Base-by-base conservation (phyloP, 2,888 invertebrate genomes). In the Crematogaster levior region DNA sequence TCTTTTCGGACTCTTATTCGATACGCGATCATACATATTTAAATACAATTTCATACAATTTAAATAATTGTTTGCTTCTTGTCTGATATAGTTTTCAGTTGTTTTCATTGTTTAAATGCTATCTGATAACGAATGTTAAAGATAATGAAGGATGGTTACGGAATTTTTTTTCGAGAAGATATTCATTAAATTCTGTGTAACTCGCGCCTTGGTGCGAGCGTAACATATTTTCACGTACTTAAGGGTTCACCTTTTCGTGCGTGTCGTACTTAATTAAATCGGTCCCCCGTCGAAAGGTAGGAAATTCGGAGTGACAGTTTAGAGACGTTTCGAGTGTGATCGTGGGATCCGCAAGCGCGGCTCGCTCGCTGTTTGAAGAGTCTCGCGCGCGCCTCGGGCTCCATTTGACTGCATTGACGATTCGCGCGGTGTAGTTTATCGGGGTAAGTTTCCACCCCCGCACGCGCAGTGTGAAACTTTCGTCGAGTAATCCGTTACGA, bases 401-500 rank as follows among this genome's bases (percentile, higher is more conserved):
- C 86, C 85, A 87, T 89, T 88, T 90, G 88, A 88, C 88, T 88
- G 87, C 88, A 89, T 89, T 84, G 89, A 90, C 84, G 87, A 89
- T 90, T 89, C 86, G 84, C 56, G n/a, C 70, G 80, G 84, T 89
- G 88, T 90, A 90, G 88, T 88, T 90, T 84, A 87, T 80, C 82
- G 85, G 81, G 74, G 81, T 60, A 85, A 85, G 84, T 84, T 82
- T 83, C 48, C 61, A 46, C 53, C 70, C 46, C 70, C 46, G 46
- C 61, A 48, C 60, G 60, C 61, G 51, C 63, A 46, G 68, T 79
- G 82, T 81, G 83, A 91, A 92, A 90, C 88, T 90, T 92, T 90
- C 87, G 82, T 60, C 88, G 91, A 83, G 90, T 90, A 90, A 92
- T 89, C 90, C 91, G 91, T 91, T 89, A 90, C 91, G 89, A 92